Conservation (phyloP, 2,888 invertebrate species). For the Gasteruption jaculator region DNA sequence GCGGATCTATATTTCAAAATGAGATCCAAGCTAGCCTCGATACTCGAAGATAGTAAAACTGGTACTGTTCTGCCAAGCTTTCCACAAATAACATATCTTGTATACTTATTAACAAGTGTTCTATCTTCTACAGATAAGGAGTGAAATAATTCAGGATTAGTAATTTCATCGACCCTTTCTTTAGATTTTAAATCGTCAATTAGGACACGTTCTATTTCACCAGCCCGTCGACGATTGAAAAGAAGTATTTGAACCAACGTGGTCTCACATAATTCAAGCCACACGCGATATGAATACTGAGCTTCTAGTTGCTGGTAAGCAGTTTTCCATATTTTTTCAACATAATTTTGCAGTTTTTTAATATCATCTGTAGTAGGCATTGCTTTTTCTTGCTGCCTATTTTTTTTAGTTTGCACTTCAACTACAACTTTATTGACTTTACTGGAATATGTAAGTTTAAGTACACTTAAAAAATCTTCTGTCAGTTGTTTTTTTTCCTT, state of each 20-base stretch:
- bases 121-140: slow-evolving; percentile 10
- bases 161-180: too few relatives aligned
- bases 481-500: neutral
- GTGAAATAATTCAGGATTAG: slow-evolving; percentile 13
- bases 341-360: slow-evolving; percentile 7
- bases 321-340: slow-evolving; percentile 10
- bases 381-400: slow-evolving; percentile 10
- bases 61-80: slow-evolving; percentile 18
- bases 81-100: slow-evolving; percentile 15
- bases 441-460: slow-evolving; percentile 7
- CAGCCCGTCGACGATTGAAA: slow-evolving; percentile 17
- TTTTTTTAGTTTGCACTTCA: slow-evolving; percentile 8
- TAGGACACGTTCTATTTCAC: slow-evolving; percentile 17
- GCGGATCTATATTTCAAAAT: slow-evolving; percentile 10
- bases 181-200: too few relatives aligned
- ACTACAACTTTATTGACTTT: slow-evolving; percentile 15
- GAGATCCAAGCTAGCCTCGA: slow-evolving; percentile 5
- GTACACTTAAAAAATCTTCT: too few relatives aligned
- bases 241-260: slow-evolving; percentile 14
- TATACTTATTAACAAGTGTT: slow-evolving; percentile 7
- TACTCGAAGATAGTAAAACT: slow-evolving; percentile 12
- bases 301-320: neutral
- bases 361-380: slow-evolving; percentile 18
- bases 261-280: slow-evolving; percentile 9
- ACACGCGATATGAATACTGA: slow-evolving; percentile 6